Evolutionary conservation across 1,140 invertebrate genomes (phyloP), one percentile per base, ranked within the genome.

Genomic region (Cataglyphis hispanica): DNA sequence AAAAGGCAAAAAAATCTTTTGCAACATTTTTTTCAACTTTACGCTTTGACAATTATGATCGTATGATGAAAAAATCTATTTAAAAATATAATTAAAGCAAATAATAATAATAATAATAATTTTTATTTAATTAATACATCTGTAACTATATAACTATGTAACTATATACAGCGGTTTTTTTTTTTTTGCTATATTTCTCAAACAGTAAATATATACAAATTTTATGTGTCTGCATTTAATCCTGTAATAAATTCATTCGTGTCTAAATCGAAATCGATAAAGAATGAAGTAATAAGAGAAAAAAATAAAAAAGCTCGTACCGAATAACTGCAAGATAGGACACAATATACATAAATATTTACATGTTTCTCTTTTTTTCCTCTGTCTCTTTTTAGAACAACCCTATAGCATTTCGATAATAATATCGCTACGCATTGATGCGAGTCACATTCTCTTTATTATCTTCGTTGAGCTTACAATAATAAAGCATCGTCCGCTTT

Each of bases 401-500:
- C 2, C 11, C 40, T 31, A 11, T 13, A 34, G 1, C 27, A 19
- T 66, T 34, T 11, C 43, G n/a, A 34, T 66, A 66, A 50, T 61
- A 8, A 13, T 66, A 78, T 13, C 27, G 27, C 25, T 25, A 66
- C 2, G 40, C 43, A 67, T 56, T 56, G 43, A 27, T 50, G 46
- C 31, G 46, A 80, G 13, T 67, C 63, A 67, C n/a, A 46, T 63
- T 66, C 27, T 50, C 46, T 50, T 50, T 16, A 60, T 31, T 46
- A 27, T 64, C 60, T 64, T 22, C 27, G 27, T 67, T 34, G 43
- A 67, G 66, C n/a, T 67, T 37, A 25, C 22, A 53, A 77, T 63
- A 69, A 80, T 74, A 74, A 83, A 83, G 60, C 56, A 83, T 72
- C 8, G 46, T 31, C 67, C 27, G 25, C 27, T 74, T 77, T 84